Evolutionary conservation across 2,888 invertebrate genomes (phyloP), one percentile per base, ranked within the genome.

Genomic region (Agriopis aurantiaria): DNA sequence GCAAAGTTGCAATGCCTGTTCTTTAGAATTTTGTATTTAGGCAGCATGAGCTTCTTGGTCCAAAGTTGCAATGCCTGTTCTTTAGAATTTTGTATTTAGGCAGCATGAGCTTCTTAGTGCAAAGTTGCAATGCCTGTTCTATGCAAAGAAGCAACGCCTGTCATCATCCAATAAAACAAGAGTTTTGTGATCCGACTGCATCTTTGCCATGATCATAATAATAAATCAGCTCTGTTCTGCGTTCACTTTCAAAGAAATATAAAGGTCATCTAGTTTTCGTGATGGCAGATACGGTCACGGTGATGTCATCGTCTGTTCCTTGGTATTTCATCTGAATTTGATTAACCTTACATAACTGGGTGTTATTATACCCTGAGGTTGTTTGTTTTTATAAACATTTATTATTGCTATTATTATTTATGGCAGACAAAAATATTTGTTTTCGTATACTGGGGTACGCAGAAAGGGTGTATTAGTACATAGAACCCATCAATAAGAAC

Each of bases 191-290:
- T 48, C 56, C 33, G 17, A 66, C 56, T 43, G 53, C 48, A 67
- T 69, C 59, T 69, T 58, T 65, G 56, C 52, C 55, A 53, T 48
- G 62, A 56, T 33, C 33, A 33, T 33, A 23, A 8, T 59, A n/a
- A n/a, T n/a, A n/a, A n/a, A 58, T 66, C 45, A 43, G 23, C 60
- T 67, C 48, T 52, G 52, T 60, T 61, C 61, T 69, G 69, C 68
- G 63, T 65, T 71, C 68, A 66, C 76, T 72, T 69, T 71, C 66
- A 74, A 76, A 65, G 69, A 65, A 53, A 12, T 53, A 57, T 49
- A 70, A 65, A 77, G 76, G 76, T 77, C 75, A 74, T 65, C 76
- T 59, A 69, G 76, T 77, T 73, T 64, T 75, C 71, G 64, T 65
- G 62, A 58, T 59, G 53, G 66, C 62, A 67, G 53, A 55, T 58